phyloP scores from a whole-genome alignment of 2,113 vertebrate genomes.

The Myrmecophaga tridactyla region DNA sequence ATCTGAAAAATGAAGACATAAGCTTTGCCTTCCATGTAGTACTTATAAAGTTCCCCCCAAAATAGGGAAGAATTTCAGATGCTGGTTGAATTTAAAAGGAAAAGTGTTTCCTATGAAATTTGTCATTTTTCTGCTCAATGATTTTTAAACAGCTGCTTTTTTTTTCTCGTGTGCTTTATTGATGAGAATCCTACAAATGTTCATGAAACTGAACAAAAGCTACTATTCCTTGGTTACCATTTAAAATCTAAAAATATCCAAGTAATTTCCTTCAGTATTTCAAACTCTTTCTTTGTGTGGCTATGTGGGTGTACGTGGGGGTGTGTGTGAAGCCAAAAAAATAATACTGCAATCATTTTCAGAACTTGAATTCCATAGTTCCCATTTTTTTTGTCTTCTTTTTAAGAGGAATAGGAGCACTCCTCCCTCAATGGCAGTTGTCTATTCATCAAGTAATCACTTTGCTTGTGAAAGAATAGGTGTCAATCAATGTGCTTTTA shows the following conservation, averaged over 20 bases:
- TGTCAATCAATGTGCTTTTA: not conserved
- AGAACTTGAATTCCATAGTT: not conserved
- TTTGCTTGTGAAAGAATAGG: slow-evolving; percentile 36
- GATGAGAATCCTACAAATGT: not conserved
- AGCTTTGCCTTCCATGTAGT: not conserved
- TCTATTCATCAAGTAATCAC: slow-evolving; percentile 22
- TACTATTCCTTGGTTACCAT: not conserved
- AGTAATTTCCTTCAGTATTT: slow-evolving; percentile 38
- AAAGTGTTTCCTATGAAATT: not conserved
- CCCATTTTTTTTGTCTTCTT: not conserved
- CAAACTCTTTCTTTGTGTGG: not conserved
- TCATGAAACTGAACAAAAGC: not conserved
- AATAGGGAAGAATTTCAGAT: not conserved
- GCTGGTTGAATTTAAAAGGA: not conserved
- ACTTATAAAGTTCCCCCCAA: not conserved
- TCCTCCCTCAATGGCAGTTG: not conserved
- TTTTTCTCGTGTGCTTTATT: not conserved
- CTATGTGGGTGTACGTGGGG: not conserved
- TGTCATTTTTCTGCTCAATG: not conserved
- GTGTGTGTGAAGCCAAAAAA: not conserved
- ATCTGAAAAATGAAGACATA: no score
- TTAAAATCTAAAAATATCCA: not conserved
- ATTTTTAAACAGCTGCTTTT: not conserved
- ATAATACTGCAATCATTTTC: not conserved
- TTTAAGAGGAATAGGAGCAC: not conserved